Evolutionary conservation across 2,888 invertebrate species (phyloP).

Genomic region (Barypeithes pellucidus): DNA sequence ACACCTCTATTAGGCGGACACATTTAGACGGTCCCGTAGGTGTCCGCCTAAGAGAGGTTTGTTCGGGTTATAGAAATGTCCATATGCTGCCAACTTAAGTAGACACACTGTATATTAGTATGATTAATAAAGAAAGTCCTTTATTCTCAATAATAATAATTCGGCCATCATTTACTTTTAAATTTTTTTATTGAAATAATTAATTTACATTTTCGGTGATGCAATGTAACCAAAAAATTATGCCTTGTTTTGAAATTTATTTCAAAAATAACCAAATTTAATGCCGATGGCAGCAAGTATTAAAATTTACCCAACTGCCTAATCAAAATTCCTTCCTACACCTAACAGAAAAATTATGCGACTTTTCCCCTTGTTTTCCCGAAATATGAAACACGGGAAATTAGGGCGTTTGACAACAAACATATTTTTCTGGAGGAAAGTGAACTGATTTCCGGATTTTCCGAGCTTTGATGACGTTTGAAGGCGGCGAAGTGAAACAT

Average conservation of each 20-base stretch:
- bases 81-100: too few species aligned
- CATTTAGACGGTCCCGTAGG: too few species aligned
- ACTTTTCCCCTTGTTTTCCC: constrained; percentile 15
- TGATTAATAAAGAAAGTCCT: too few species aligned
- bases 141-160: too few species aligned
- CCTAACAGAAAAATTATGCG: constrained; percentile 4
- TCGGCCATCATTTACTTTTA: too few species aligned
- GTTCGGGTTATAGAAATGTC: too few species aligned
- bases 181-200: too few species aligned
- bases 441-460: constrained; percentile 15
- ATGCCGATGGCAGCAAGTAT: background rate
- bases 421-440: constrained; percentile 13
- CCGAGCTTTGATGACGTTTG: constrained; percentile 4
- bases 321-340: constrained; percentile 14
- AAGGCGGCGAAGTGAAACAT: background rate
- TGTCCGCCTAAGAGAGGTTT: too few species aligned
- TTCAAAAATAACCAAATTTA: background rate
- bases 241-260: background rate
- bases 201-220: too few species aligned
- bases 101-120: too few species aligned
- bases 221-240: too few species aligned
- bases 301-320: background rate
- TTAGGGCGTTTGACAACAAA: constrained; percentile 11
- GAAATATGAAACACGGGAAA: constrained; percentile 10
- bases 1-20: too few species aligned